Evolutionary conservation across 2,888 invertebrate species (phyloP), one percentile per base, ranked within the genome.

Genomic region (Caenorhabditis doughertyi): DNA sequence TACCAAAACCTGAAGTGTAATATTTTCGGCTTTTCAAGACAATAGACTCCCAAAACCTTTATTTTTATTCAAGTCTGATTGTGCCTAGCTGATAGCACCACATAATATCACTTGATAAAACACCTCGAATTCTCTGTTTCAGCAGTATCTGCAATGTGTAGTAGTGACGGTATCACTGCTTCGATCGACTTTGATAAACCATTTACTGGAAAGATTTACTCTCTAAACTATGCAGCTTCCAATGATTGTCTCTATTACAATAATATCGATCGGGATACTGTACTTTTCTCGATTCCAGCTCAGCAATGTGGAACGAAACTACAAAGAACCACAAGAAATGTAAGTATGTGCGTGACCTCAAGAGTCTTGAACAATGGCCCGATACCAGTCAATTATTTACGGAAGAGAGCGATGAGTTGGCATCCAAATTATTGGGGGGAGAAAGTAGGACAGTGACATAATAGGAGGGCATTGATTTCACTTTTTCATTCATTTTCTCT

Each of bases 191-290:
- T 91, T 80, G 90, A 89, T 70, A 82, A 89, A 11, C 85, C 89
- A 9, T 91, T 91, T 79, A 81, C 79, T 39, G 91, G 91, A 9
- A 90, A 89, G 76, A 89, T 91, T 51, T 91, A 91, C 76, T 91
- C 91, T 1, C 67, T 87, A 21, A 86, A 89, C 58, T 91, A 91
- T 82, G 89, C 85, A 16, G 86, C 64, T 25, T 85, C 87, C 5
- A 89, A 89, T 70, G 89, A 91, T 32, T 91, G 91, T 68, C 84
- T 91, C 68, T 91, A 91, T 73, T 91, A 89, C 86, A 90, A 91
- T 70, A 84, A 83, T 51, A 65, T 88, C 51, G 87, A 87, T 64
- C 85, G 87, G 67, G 86, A 89, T 64, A 90, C 89, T 25, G 84
- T 91, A 5, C 86, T 91, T 25, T 91, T 91, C 73, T 89, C 90